Conservation (phyloP, 2,888 invertebrate genomes). For the Dryococelus australis region DNA sequence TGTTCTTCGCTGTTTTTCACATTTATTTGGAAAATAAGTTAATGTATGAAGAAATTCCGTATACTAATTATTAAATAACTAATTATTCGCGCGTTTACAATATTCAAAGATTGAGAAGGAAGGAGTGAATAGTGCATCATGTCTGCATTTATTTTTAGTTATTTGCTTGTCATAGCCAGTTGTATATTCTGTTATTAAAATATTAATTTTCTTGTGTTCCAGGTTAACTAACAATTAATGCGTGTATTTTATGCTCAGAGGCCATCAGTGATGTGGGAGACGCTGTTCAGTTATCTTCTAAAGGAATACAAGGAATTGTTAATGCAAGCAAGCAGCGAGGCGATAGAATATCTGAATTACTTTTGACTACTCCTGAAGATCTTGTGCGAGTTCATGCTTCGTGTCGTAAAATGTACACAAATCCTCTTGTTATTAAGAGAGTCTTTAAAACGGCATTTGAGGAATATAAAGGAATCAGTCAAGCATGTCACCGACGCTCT, state of each 20-base stretch:
- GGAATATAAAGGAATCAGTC: neutral
- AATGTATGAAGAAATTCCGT: no score
- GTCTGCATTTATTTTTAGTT: no score
- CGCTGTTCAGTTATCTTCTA: neutral
- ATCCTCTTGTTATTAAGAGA: neutral
- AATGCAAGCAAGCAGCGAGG: neutral
- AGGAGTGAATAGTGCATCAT: no score
- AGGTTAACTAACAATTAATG: neutral
- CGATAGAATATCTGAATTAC: neutral
- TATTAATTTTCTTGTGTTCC: neutral
- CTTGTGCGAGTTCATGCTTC: neutral
- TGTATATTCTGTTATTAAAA: neutral
- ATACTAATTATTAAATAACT: no score
- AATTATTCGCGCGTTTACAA: no score
- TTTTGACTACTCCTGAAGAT: neutral
- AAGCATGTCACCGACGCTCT: neutral
- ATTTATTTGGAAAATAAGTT: no score
- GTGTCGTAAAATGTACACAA: conserved; percentile 11
- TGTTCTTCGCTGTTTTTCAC: no score
- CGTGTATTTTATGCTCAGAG: neutral
- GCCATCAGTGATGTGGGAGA: neutral
- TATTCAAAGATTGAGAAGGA: no score
- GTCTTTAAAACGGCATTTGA: neutral
- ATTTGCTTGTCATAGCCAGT: neutral
- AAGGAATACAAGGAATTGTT: conserved; percentile 1